Base-by-base conservation (phyloP, 2,113 vertebrate genomes). In the Elephantulus edwardii region DNA sequence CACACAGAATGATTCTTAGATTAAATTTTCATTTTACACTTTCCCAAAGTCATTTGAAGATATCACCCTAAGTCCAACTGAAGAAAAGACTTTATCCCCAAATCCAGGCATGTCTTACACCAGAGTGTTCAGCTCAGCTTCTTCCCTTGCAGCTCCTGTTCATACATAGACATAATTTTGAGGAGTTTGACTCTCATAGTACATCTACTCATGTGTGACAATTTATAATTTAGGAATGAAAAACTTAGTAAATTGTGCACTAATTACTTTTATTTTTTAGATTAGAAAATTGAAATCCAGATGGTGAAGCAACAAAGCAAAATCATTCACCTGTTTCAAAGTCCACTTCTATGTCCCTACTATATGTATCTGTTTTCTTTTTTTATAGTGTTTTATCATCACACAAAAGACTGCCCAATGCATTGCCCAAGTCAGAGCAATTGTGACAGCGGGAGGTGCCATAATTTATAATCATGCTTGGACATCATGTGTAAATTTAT, bases 181-280 rank as follows among this genome's bases (percentile, higher is more conserved):
- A 9, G 6, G 28, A 62, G n/a, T 76, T 90, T 88, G 42, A 90
- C 30, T 83, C 28, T 35, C 89, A 93, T 83, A 83, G 17, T 20
- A 52, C 24, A 48, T 86, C 0, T 44, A 56, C 84, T 80, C 88
- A 52, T 17, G 6, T 56, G 24, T 83, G 20, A 26, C 46, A 58
- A 35, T 81, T 87, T 84, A 60, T 40, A 70, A 80, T 92, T 85
- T 77, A 33, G 7, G 2, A 17, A 80, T 48, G 12, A 77, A 12
- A 10, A 58, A 46, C 28, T 46, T 81, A 83, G 68, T 40, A 68
- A n/a, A 44, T 56, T 0, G 62, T 28, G 1, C 1, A 88, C 85
- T 50, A 88, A 76, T 48, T 20, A 2, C 56, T 9, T 82, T 66
- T 46, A n/a, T 86, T 79, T 90, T 71, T 46, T 20, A 88, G 44